Percentiles rank a stretch among this genome's conserved stretches.
These are phyloP conservation scores for Petrophora chlorosata DNA, from an alignment of 2,888 invertebrate species.

Conservation along the genomic window DNA sequence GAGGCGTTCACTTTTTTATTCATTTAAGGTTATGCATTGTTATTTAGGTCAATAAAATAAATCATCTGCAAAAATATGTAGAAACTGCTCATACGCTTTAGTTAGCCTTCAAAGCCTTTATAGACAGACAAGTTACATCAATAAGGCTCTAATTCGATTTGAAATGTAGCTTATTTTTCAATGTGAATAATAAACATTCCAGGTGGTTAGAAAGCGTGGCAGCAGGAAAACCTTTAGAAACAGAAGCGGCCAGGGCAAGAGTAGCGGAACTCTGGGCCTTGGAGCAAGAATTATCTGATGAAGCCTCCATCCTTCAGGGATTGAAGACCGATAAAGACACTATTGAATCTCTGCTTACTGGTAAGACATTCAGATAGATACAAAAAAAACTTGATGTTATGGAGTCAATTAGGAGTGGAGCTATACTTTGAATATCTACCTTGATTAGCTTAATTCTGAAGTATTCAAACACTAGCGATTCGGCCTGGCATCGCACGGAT, in stretches of 20 bases:
- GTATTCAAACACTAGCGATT: too few relatives aligned
- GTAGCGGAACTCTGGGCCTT: conserved; percentile 79
- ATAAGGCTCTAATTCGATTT: neutral
- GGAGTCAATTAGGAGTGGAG: too few relatives aligned
- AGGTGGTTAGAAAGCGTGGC: conserved; percentile 91
- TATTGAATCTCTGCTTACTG: conserved; percentile 74
- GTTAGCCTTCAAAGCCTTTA: too few relatives aligned
- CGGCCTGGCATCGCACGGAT: too few relatives aligned
- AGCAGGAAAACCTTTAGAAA: conserved; percentile 85
- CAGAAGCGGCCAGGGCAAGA: conserved; percentile 74
- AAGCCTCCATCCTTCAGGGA: conserved; percentile 76
- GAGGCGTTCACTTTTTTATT: too few relatives aligned
- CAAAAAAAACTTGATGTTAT: conserved; percentile 3
- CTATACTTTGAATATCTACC: too few relatives aligned
- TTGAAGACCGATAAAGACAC: conserved; percentile 76
- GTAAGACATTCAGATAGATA: conserved; percentile 40
- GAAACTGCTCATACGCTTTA: too few relatives aligned
- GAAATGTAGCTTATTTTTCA: neutral
- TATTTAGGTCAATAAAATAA: too few relatives aligned
- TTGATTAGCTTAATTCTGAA: too few relatives aligned
- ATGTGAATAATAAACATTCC: conserved; percentile 58
- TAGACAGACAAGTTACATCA: too few relatives aligned
- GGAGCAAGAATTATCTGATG: conserved; percentile 78
- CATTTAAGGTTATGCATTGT: too few relatives aligned
- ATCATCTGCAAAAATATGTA: neutral